Evolutionary conservation across 2,888 invertebrate genomes (phyloP).

Genomic region (Dryadula phaetusa): DNA sequence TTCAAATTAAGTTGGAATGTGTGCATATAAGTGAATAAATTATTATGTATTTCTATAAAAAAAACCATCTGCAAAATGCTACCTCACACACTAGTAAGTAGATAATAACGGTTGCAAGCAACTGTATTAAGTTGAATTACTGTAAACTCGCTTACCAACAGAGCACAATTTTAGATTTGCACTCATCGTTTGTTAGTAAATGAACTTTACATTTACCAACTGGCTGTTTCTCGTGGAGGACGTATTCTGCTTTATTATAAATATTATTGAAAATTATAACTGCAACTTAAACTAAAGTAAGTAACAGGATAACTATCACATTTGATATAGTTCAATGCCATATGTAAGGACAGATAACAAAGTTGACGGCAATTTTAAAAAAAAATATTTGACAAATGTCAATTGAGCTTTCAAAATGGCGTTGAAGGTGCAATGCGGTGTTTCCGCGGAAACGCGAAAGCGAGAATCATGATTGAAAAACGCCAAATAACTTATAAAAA

Average conservation of each 20-base stretch:
- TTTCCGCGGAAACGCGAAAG: conserved; percentile 78
- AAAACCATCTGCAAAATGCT: conserved; percentile 10
- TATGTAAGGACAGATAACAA: conserved; percentile 30
- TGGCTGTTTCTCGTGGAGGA: conserved; percentile 38
- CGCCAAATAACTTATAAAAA: conserved; percentile 65
- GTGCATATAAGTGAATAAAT: conserved; percentile 40
- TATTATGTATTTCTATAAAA: background rate
- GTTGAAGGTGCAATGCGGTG: conserved; percentile 81
- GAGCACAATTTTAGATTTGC: conserved; percentile 32
- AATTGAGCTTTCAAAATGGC: conserved; percentile 60
- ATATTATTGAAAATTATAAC: background rate
- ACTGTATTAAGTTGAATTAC: conserved; percentile 35
- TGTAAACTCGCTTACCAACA: conserved; percentile 35
- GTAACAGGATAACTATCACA: background rate
- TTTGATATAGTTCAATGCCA: conserved; percentile 28
- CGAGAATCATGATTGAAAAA: conserved; percentile 72
- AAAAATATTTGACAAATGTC: conserved; percentile 43
- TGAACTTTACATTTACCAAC: conserved; percentile 36
- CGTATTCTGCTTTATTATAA: conserved; percentile 24
- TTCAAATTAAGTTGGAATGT: conserved; percentile 2
- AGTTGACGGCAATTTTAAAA: conserved; percentile 34
- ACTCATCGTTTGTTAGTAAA: conserved; percentile 20
- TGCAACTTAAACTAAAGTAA: background rate
- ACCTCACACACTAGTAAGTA: conserved; percentile 23
- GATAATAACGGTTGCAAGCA: conserved; percentile 25